Evolutionary conservation across 2,888 invertebrate genomes (phyloP).

Genomic region (Synanthedon tipuliformis): DNA sequence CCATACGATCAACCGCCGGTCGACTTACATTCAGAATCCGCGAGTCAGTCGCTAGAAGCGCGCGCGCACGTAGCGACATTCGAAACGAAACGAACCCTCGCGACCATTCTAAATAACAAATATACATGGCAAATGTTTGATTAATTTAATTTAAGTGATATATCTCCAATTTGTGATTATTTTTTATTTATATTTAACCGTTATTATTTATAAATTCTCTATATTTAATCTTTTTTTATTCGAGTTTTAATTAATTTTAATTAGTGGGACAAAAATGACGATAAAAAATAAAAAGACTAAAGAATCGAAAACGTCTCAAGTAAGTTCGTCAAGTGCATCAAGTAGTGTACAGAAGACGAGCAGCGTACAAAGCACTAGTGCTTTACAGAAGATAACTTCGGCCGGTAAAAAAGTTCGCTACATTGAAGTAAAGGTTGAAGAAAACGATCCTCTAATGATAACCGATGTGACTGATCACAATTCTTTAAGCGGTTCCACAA

Average conservation of each 20-base stretch:
- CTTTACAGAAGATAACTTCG: constrained; percentile 53
- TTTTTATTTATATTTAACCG: constrained; percentile 46
- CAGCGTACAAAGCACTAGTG: constrained; percentile 52
- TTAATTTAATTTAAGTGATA: constrained; percentile 40
- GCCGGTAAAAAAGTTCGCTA: constrained; percentile 64
- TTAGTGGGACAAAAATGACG: constrained; percentile 59
- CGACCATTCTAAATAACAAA: constrained; percentile 24
- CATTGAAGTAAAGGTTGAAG: constrained; percentile 66
- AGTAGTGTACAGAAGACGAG: constrained; percentile 60
- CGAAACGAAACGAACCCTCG: constrained; percentile 68
- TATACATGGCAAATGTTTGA: constrained; percentile 56
- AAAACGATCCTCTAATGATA: constrained; percentile 67
- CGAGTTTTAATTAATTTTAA: constrained; percentile 20
- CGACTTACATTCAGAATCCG: constrained; percentile 36
- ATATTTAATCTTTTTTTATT: constrained; percentile 5
- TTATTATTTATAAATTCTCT: constrained; percentile 7
- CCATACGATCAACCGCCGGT: constrained; percentile 6
- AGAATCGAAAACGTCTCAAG: constrained; percentile 51
- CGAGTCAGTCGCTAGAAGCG: constrained; percentile 58
- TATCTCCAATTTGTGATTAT: constrained; percentile 6
- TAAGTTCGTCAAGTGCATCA: constrained; percentile 52
- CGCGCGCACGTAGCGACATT: constrained; percentile 52
- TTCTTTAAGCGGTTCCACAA: constrained; percentile 57
- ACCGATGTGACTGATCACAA: constrained; percentile 61
- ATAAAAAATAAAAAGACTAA: constrained; percentile 71